Percentiles rank a stretch among this genome's conserved stretches.
Evolutionary conservation across 2,888 invertebrate species (phyloP).

Genomic region (Drosophila differens): DNA sequence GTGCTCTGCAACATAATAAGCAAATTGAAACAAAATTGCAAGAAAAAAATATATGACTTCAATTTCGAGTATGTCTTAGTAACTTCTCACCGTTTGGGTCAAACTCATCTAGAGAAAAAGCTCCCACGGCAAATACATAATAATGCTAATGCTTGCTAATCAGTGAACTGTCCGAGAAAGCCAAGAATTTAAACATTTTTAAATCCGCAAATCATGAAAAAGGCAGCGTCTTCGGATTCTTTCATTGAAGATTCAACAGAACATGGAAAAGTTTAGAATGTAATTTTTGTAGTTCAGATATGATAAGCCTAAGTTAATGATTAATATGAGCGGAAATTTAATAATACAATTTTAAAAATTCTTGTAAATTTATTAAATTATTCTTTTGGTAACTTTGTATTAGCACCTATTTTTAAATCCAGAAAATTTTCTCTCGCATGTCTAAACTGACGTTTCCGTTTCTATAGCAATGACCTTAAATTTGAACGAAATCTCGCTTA

Average conservation of each 20-base stretch:
- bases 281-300: not conserved
- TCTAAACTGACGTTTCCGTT: not conserved
- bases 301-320: not conserved
- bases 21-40: not conserved
- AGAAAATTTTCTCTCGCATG: too few relatives aligned
- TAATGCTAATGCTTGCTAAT: not conserved
- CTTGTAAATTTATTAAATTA: not conserved
- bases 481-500: not conserved
- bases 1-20: too few relatives aligned
- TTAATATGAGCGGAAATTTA: not conserved
- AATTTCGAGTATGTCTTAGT: not conserved
- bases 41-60: not conserved
- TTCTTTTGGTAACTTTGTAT: not conserved
- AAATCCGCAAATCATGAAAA: not conserved
- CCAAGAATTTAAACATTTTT: not conserved
- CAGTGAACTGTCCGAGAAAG: too few relatives aligned
- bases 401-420: too few relatives aligned
- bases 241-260: not conserved
- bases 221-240: not conserved
- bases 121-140: not conserved
- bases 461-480: fast-evolving
- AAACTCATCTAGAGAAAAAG: not conserved
- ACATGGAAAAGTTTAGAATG: not conserved
- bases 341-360: not conserved
- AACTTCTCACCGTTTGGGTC: not conserved